phyloP scores from a whole-genome alignment of 2,797 vertebrate species.

The Sebastiscus albofasciatus region DNA sequence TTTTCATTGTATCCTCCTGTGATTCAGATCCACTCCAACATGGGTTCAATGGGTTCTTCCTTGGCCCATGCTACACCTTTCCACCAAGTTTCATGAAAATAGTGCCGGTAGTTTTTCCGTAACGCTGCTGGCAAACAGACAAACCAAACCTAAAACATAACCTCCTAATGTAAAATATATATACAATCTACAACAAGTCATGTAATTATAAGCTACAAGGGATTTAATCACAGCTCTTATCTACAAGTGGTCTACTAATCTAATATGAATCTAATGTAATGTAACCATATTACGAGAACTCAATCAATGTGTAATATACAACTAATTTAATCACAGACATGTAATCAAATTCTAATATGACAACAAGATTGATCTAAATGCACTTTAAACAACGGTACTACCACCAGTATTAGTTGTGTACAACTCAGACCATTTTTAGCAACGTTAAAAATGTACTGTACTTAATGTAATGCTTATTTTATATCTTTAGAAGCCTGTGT shows the following conservation, averaged over 20 bases:
- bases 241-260: background rate
- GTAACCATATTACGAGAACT: background rate
- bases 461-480: background rate
- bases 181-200: background rate
- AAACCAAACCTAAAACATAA: background rate
- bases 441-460: background rate
- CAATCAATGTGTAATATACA: background rate
- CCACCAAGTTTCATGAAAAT: background rate
- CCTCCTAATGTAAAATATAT: background rate
- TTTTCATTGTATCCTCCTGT: background rate
- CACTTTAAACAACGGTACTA: background rate
- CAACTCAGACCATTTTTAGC: background rate
- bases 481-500: background rate
- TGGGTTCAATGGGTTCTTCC: background rate
- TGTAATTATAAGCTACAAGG: background rate
- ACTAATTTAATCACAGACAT: constrained; percentile 11
- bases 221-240: background rate
- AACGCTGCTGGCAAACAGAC: background rate
- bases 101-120: background rate
- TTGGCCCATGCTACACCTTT: background rate
- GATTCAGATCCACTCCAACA: background rate
- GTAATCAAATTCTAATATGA: constrained; percentile 4
- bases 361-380: background rate
- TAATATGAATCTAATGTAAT: background rate
- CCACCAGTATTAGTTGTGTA: background rate